phyloP scores from a whole-genome alignment of 2,888 invertebrate species.

The Limnephilus lunatus region DNA sequence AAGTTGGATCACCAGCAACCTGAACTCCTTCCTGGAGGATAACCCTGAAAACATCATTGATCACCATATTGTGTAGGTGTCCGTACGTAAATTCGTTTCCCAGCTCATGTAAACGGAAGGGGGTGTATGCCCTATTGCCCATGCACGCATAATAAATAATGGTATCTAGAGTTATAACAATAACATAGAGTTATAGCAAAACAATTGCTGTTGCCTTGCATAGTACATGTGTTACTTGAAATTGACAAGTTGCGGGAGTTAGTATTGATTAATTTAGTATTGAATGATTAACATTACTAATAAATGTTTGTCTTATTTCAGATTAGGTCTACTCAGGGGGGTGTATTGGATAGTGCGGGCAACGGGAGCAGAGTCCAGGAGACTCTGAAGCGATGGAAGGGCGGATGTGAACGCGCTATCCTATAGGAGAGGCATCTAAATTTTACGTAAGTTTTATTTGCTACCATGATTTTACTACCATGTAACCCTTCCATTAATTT shows the following conservation, averaged over 20 bases:
- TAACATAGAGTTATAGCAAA: background rate
- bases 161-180: background rate
- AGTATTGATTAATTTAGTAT: no score
- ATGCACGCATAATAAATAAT: background rate
- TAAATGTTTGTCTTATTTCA: background rate
- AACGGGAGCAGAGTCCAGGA: slow-evolving; percentile 34
- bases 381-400: slow-evolving; percentile 43
- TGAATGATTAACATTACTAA: background rate
- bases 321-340: slow-evolving; percentile 36
- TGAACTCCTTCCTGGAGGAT: background rate
- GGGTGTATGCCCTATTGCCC: no score
- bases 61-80: background rate
- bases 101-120: no score
- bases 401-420: slow-evolving; percentile 40
- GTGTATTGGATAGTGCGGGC: slow-evolving; percentile 32
- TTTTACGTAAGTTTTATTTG: slow-evolving; percentile 39
- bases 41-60: background rate
- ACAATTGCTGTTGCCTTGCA: no score
- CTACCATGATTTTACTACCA: background rate
- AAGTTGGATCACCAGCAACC: background rate
- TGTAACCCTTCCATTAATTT: no score
- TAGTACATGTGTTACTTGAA: background rate
- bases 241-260: background rate
- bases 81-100: background rate
- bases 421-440: slow-evolving; percentile 46